These are phyloP conservation scores for Agonopterix arenella DNA, from an alignment of 2,888 invertebrate species.

Conservation along the genomic window DNA sequence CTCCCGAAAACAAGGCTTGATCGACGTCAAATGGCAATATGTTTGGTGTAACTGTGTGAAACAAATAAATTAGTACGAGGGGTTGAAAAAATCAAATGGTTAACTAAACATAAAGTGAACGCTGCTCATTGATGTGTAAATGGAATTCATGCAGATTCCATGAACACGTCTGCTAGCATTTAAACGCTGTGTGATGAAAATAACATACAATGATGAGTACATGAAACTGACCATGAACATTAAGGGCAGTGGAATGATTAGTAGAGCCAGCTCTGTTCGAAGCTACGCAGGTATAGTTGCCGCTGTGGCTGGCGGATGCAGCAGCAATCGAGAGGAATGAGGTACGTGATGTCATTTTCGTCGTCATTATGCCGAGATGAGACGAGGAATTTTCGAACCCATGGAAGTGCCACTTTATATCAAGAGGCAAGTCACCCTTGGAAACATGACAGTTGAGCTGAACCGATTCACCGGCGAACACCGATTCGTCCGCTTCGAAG, in stretches of 20 bases:
- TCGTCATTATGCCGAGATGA: conserved; percentile 79
- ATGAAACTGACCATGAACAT: conserved; percentile 74
- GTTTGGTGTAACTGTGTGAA: conserved; percentile 67
- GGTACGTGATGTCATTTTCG: conserved; percentile 80
- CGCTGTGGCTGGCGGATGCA: conserved; percentile 82
- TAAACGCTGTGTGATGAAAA: conserved; percentile 30
- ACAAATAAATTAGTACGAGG: conserved; percentile 23
- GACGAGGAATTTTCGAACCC: conserved; percentile 76
- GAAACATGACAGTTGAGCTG: conserved; percentile 82
- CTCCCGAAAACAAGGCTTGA: conserved; percentile 78
- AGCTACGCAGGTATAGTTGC: conserved; percentile 86
- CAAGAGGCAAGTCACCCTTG: conserved; percentile 85
- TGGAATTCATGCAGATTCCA: conserved; percentile 61
- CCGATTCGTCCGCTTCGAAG: conserved; percentile 80
- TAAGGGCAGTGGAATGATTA: conserved; percentile 80
- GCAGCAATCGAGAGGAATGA: conserved; percentile 85
- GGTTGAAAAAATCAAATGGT: conserved; percentile 14
- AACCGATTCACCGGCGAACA: conserved; percentile 82
- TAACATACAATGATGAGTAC: conserved; percentile 29
- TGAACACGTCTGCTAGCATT: conserved; percentile 40
- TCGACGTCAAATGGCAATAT: conserved; percentile 81
- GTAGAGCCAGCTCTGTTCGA: conserved; percentile 83
- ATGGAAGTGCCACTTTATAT: conserved; percentile 85
- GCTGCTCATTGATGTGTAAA: conserved; percentile 38
- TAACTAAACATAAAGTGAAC: conserved; percentile 33